A percentile compares a stretch with the other conserved stretches of the same genome.
Evolutionary conservation across 2,113 vertebrate species (phyloP).

Genomic region (Hydropotes inermis): DNA sequence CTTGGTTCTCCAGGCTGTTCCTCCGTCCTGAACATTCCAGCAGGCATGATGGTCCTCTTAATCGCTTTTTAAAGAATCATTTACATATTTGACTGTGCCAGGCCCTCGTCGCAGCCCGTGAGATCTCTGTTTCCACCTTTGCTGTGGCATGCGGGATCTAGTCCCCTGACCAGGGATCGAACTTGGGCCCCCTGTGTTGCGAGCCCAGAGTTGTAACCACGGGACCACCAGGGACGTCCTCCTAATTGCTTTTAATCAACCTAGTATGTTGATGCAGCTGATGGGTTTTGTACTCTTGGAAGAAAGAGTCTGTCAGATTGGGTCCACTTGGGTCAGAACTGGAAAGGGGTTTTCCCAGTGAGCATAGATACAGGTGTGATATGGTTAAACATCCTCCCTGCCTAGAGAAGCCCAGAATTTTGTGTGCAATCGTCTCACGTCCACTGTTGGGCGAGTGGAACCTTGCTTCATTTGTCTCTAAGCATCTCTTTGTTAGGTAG

Average conservation of each 20-base stretch:
- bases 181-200: background rate
- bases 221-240: background rate
- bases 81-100: background rate
- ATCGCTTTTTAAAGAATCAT: accelerated
- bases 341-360: background rate
- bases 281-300: background rate
- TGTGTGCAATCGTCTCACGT: accelerated
- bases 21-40: background rate
- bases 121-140: background rate
- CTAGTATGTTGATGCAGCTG: background rate
- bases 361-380: too few relatives aligned
- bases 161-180: background rate
- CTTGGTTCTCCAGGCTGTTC: background rate
- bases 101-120: accelerated
- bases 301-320: background rate
- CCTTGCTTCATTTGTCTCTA: background rate
- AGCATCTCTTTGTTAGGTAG: background rate
- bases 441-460: background rate
- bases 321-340: background rate
- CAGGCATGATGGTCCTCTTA: background rate
- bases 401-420: background rate
- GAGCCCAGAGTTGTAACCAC: accelerated
- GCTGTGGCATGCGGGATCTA: accelerated
- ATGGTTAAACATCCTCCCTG: background rate
- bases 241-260: background rate